Evolutionary conservation across 2,113 vertebrate species (phyloP).

Genomic region (Pollimyrus isidori): DNA sequence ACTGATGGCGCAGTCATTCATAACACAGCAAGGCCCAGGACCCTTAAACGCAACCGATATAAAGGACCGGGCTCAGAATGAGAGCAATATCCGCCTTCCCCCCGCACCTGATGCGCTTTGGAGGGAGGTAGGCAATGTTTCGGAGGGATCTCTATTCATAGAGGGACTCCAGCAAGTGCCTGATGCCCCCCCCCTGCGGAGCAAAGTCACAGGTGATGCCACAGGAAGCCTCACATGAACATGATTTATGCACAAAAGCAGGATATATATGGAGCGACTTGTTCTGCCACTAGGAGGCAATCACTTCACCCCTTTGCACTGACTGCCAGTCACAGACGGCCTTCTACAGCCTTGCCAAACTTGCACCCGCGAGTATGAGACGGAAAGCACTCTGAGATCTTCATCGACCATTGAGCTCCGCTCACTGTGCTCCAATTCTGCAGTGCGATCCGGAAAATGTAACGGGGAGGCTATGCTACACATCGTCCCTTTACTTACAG

Average conservation of each 20-base stretch:
- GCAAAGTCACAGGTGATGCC: background rate
- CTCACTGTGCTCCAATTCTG: background rate
- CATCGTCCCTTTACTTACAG: background rate
- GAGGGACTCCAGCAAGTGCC: background rate
- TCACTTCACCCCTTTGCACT: background rate
- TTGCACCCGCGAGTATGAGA: background rate
- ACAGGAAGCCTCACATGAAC: background rate
- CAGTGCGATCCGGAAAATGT: background rate
- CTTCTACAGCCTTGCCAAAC: background rate
- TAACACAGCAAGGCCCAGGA: background rate
- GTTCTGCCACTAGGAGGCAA: background rate
- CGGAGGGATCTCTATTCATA: background rate
- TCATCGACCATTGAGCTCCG: background rate
- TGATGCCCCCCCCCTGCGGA: background rate
- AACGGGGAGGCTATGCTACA: background rate
- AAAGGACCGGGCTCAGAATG: conserved; percentile 12
- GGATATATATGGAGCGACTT: background rate
- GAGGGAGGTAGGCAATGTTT: background rate
- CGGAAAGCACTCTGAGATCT: background rate
- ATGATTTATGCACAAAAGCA: background rate
- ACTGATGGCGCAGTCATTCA: conserved; percentile 8
- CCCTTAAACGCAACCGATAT: conserved; percentile 10
- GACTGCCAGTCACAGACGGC: background rate
- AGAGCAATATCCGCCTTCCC: background rate
- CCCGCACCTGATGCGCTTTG: background rate